A percentile compares a stretch with the other conserved stretches of the same genome.
Evolutionary conservation across 2,113 vertebrate genomes (phyloP).

Genomic region (Nannospalax galili): DNA sequence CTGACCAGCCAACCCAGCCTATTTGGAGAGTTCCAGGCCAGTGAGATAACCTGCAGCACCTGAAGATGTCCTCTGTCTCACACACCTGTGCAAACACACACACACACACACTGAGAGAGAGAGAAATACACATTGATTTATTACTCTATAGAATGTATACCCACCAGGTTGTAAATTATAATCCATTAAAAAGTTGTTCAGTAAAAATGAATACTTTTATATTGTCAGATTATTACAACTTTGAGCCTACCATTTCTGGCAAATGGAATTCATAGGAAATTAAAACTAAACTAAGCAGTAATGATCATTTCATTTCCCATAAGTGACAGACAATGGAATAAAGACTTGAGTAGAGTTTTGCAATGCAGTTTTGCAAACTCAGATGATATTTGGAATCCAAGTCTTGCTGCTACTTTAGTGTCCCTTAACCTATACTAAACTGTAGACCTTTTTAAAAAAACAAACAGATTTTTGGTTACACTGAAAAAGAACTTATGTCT

Average conservation of each 20-base stretch:
- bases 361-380: rapidly evolving
- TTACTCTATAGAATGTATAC: background rate
- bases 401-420: no score
- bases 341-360: background rate
- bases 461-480: no score
- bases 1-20: background rate
- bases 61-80: no score
- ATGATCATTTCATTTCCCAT: background rate
- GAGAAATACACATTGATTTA: background rate
- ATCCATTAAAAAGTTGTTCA: background rate
- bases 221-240: background rate
- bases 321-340: background rate
- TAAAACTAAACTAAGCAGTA: background rate
- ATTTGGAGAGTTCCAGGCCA: background rate
- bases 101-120: no score
- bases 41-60: background rate
- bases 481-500: no score
- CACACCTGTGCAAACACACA: no score
- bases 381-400: no score
- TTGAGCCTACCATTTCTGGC: background rate
- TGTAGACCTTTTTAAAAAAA: no score
- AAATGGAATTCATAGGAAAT: background rate
- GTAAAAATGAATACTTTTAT: background rate
- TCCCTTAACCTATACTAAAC: no score
- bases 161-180: background rate